phyloP scores from a whole-genome alignment of 2,888 invertebrate species.

The Nasonia oneida region DNA sequence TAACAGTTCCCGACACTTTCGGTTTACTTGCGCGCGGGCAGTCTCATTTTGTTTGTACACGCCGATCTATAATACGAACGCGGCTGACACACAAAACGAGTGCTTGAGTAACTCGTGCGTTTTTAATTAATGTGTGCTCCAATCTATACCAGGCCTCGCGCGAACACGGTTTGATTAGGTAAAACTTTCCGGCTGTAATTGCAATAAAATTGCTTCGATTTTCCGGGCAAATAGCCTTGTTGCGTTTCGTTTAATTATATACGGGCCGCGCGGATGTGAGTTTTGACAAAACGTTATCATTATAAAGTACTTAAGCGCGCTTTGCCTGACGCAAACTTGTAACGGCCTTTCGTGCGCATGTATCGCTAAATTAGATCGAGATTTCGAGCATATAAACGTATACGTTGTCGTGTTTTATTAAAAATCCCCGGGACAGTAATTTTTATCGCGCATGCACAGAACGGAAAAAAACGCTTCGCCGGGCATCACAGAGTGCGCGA shows the following conservation, averaged over 20 bases:
- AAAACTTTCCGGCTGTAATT: conserved; percentile 38
- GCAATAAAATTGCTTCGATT: conserved; percentile 47
- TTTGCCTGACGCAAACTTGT: conserved; percentile 5
- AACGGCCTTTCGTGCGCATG: background rate
- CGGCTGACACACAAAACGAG: background rate
- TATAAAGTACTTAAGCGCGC: background rate
- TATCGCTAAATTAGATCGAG: conserved; percentile 26
- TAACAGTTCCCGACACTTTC: conserved; percentile 41
- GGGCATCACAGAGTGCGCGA: conserved; percentile 26
- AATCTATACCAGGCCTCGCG: background rate
- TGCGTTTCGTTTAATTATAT: background rate
- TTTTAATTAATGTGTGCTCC: conserved; percentile 45
- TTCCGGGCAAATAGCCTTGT: background rate
- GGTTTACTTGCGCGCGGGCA: background rate
- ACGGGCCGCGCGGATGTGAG: background rate
- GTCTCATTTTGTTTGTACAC: conserved; percentile 20
- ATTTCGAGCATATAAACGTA: background rate
- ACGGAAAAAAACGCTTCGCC: background rate
- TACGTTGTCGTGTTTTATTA: conserved; percentile 41
- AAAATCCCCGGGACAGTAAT: conserved; percentile 20
- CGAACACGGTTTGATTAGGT: conserved; percentile 36
- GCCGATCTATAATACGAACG: background rate
- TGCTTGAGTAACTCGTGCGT: background rate
- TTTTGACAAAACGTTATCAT: background rate
- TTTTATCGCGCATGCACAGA: background rate